These are phyloP conservation scores for Andricus quercusramuli DNA, from an alignment of 2,888 invertebrate species.

Conservation along the genomic window DNA sequence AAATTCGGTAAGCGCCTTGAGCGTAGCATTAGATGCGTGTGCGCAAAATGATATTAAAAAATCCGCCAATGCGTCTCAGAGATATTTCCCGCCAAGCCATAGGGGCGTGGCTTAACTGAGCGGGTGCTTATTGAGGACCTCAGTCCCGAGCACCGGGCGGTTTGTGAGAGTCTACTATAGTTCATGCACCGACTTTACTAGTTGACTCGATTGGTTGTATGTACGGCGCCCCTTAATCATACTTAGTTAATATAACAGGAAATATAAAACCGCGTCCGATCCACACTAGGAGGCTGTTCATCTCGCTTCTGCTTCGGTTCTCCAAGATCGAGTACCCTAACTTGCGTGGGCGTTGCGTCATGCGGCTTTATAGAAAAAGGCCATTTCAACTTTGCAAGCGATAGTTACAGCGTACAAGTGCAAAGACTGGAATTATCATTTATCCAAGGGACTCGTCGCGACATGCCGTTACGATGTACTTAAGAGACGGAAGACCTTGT, in stretches of 20 bases:
- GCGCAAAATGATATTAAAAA: too few relatives aligned
- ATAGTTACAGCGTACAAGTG: constrained; percentile 34
- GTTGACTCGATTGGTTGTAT: constrained; percentile 65
- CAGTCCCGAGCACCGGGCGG: too few relatives aligned
- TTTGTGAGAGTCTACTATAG: constrained; percentile 29
- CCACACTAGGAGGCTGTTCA: constrained; percentile 64
- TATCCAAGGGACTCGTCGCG: constrained; percentile 36
- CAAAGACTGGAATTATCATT: constrained; percentile 40
- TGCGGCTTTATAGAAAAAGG: constrained; percentile 24
- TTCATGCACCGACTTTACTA: constrained; percentile 57
- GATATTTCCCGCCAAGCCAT: too few relatives aligned
- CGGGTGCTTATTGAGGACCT: too few relatives aligned
- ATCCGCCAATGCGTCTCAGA: too few relatives aligned
- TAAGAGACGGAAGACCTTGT: constrained; percentile 29
- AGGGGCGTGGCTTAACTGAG: too few relatives aligned
- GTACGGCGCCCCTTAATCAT: constrained; percentile 67
- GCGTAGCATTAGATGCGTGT: too few relatives aligned
- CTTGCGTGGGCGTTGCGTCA: constrained; percentile 19
- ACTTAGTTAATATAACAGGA: constrained; percentile 63
- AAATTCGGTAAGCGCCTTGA: too few relatives aligned
- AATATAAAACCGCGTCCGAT: constrained; percentile 59
- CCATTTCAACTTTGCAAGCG: not conserved
- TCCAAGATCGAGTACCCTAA: constrained; percentile 13
- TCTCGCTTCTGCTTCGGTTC: constrained; percentile 51
- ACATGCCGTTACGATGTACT: constrained; percentile 40